These are phyloP conservation scores for Sula dactylatra DNA, from an alignment of 2,113 vertebrate species.

Conservation along the genomic window DNA sequence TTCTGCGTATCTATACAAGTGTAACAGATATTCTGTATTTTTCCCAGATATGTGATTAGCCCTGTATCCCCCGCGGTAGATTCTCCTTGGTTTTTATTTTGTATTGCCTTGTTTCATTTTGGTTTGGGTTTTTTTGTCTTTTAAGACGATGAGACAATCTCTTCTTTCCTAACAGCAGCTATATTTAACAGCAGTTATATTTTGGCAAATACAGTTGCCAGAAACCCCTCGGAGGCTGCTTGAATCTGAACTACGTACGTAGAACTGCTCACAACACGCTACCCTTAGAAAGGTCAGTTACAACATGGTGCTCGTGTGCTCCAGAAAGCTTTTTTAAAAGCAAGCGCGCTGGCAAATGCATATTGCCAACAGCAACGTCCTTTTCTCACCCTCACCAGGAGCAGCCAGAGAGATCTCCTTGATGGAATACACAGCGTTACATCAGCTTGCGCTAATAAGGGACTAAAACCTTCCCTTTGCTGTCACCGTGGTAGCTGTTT, in stretches of 20 bases:
- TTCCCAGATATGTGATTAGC: background rate
- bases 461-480: background rate
- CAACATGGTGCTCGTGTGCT: background rate
- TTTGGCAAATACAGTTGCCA: background rate
- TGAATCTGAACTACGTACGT: rapidly evolving
- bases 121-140: background rate
- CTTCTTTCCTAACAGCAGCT: background rate
- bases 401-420: background rate
- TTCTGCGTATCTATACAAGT: background rate
- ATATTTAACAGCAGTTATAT: too few relatives aligned
- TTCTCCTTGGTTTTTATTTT: background rate
- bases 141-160: too few relatives aligned
- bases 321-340: too few relatives aligned
- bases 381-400: too few relatives aligned
- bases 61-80: background rate
- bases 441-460: too few relatives aligned
- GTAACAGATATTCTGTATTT: background rate
- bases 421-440: background rate
- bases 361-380: background rate
- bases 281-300: too few relatives aligned
- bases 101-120: background rate
- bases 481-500: background rate
- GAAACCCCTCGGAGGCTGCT: background rate
- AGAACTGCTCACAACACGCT: background rate
- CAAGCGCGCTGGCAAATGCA: rapidly evolving